Percentiles rank a stretch among this genome's conserved stretches.
phyloP scores from a whole-genome alignment of 1,140 invertebrate species.

The Neodiprion lecontei region DNA sequence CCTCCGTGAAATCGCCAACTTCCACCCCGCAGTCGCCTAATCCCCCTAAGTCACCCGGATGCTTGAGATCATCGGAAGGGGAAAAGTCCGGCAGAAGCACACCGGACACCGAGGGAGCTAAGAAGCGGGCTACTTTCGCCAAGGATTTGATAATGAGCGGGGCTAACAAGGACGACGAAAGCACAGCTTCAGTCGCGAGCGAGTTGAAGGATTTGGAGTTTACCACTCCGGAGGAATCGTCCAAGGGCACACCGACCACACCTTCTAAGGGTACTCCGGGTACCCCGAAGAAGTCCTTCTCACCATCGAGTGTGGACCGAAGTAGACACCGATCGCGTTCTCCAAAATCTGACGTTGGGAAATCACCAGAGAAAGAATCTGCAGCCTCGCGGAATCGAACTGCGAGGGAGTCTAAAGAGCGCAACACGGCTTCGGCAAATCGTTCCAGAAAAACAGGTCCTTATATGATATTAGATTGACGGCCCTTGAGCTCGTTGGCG shows the following conservation, averaged over 20 bases:
- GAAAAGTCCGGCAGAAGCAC: slow-evolving; percentile 26
- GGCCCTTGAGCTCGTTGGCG: not conserved
- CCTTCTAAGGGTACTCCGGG: slow-evolving; percentile 18
- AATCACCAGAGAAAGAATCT: slow-evolving; percentile 17
- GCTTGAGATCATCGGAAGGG: slow-evolving; percentile 26
- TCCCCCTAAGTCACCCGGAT: slow-evolving; percentile 30
- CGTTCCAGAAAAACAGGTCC: slow-evolving; percentile 27
- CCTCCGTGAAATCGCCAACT: slow-evolving; percentile 32
- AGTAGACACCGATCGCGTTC: slow-evolving; percentile 15
- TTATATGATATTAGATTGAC: slow-evolving; percentile 1
- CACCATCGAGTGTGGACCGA: not conserved
- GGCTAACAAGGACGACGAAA: slow-evolving; percentile 9
- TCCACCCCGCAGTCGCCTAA: slow-evolving; percentile 23
- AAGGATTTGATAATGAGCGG: slow-evolving; percentile 26
- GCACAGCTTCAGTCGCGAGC: slow-evolving; percentile 20
- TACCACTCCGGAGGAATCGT: slow-evolving; percentile 13
- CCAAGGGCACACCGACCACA: slow-evolving; percentile 20
- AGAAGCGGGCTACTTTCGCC: slow-evolving; percentile 41
- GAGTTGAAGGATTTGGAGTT: slow-evolving; percentile 6
- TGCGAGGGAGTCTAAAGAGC: slow-evolving; percentile 22
- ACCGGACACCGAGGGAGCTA: not conserved
- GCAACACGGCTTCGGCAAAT: slow-evolving; percentile 25
- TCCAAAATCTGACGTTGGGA: slow-evolving; percentile 28
- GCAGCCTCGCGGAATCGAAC: slow-evolving; percentile 17
- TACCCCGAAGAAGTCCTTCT: slow-evolving; percentile 17